Base-by-base conservation (phyloP, 2,888 invertebrate genomes). In the Chaitophorus viminalis region DNA sequence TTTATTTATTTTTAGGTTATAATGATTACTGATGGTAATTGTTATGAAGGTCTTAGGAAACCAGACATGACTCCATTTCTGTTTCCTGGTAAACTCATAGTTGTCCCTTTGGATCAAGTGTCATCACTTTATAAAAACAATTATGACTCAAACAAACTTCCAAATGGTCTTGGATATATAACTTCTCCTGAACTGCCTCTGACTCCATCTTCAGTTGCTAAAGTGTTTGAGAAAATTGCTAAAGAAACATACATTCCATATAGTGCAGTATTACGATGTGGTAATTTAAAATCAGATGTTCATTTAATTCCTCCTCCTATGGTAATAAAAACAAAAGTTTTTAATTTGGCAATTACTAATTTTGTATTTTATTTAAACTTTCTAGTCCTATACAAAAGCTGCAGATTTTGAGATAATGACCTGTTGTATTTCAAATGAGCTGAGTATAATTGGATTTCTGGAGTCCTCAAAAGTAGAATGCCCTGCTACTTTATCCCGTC, bases 401-500 rank as follows among this genome's bases (percentile, higher is more conserved):
- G 92, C 93, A 0, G 95, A 95, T 91, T 95, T 94, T 91, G 95
- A 93, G 91, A 92, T 91, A 89, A 93, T 92, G 89, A 94, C 92
- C 88, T 93, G 92, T 91, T 94, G 93, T 89, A 92, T 97, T 83
- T 94, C 95, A 0, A 94, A 94, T 89, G 94, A 94, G 82, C 93
- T 98, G 85, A 95, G 96, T 91, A 94, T 98, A 31, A 94, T 96
- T 91, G 98, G 98, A 0, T 98, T 97, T 91, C 92, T 99, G 82
- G 94, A 95, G n/a, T 94, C 97, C 17, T 94, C 95, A 5, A 98
- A 98, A 91, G 94, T 98, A 83, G 96, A 96, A 60, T 98, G 97
- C 88, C 98, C 98, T 4, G 96, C 97, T 91, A 96, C 97, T 4
- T 93, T 97, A 89, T 98, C 98, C 89, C 94, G 98, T 70, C 98